These are phyloP conservation scores for Columba guinea DNA, from an alignment of 2,797 vertebrate genomes.

Conservation along the genomic window DNA sequence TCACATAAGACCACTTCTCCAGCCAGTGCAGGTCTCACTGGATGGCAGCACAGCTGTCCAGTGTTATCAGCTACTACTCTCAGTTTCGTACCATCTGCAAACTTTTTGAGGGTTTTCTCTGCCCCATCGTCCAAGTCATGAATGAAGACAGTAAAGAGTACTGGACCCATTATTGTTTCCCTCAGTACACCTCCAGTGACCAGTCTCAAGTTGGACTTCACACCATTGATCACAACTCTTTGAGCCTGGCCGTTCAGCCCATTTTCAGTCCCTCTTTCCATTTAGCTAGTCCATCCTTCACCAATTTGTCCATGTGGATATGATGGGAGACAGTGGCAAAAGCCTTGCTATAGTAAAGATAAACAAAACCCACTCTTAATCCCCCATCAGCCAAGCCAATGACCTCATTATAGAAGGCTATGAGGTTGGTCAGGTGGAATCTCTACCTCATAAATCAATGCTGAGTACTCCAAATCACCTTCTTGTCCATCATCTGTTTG, in stretches of 20 bases:
- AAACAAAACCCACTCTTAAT: neutral
- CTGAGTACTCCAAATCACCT: neutral
- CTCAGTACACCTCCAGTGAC: neutral
- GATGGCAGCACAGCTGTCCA: neutral
- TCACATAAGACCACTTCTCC: neutral
- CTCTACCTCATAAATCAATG: neutral
- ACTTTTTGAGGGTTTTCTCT: neutral
- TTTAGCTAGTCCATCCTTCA: neutral
- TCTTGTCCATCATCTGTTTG: neutral
- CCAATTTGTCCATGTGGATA: neutral
- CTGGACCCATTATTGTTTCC: neutral
- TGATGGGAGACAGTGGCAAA: neutral
- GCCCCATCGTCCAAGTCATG: neutral
- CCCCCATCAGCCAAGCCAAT: neutral
- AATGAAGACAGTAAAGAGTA: neutral
- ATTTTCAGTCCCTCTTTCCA: neutral
- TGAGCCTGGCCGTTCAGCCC: neutral
- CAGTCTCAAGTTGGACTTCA: neutral
- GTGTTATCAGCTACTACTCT: neutral
- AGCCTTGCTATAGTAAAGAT: neutral
- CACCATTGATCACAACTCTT: neutral
- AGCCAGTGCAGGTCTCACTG: neutral
- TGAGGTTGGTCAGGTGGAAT: neutral
- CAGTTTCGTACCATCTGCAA: neutral
- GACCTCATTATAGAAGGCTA: neutral